Evolutionary conservation across 2,797 vertebrate genomes (phyloP), one percentile per base, ranked within the genome.

Genomic region (Coregonus sp.): DNA sequence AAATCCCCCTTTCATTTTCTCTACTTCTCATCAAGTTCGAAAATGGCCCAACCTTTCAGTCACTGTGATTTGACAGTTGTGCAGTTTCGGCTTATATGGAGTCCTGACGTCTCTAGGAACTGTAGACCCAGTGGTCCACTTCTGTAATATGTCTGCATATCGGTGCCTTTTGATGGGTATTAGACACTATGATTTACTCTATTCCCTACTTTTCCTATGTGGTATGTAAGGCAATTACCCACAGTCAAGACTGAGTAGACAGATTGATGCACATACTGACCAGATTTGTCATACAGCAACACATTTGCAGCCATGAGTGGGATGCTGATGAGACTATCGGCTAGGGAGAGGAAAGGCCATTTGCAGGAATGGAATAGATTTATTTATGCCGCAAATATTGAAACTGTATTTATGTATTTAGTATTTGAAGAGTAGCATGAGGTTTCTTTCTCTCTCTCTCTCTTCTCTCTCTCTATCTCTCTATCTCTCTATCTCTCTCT

Each of bases 21-120:
- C 3, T 25, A 63, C 35, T 40, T 63, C 47, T 51, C 33, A n/a
- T 65, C 51, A 31, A 54, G 47, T 54, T 51, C 14, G 35, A 5
- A 75, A 66, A 66, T 50, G 37, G 25, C 37, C 37, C 59, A 59
- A n/a, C 33, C 56, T 74, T 50, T 11, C 20, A 66, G 65, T 66
- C 65, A 33, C 12, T 63, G 59, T 3, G 25, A 67, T 67, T 67
- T 16, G 25, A 33, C 65, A 67, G 29, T 67, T 67, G 63, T 33
- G 18, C n/a, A 3, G 65, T 66, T 66, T 31, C 29, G 5, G 65
- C 65, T 14, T n/a, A n/a, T n/a, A 20, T 20, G 2, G 9, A 47
- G 40, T 59, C 25, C 20, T 7, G 25, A 3, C 11, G 20, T 63
- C 59, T 63, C 59, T 63, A 25, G 20, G 9, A 11, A 11, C 59